Base-by-base conservation (phyloP, 2,888 invertebrate species). In the Agrotis clavis region DNA sequence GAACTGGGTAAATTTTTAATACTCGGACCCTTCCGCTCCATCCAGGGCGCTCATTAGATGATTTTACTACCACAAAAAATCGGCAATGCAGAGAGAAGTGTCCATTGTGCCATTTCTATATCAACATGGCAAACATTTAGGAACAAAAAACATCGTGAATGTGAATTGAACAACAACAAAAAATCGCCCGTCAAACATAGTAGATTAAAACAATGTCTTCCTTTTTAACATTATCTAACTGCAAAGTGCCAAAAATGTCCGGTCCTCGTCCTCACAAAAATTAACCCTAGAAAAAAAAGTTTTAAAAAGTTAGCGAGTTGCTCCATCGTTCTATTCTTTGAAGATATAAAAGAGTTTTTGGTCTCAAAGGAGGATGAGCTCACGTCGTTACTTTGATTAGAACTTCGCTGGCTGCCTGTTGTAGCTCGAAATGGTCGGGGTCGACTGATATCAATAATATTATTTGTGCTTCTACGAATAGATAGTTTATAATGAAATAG, bases 321-420 rank as follows among this genome's bases (percentile, higher is more conserved):
- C 85, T 88, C 84, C 78, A 72, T 66, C 64, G 70, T 67, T 35
- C 54, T 63, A 83, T 77, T 90, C 88, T 91, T 91, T 88, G 90
- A 89, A 90, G 90, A 90, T 90, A 89, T 90, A 92, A 90, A 93
- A 91, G 91, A 84, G 81, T 79, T 92, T 91, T 91, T 83, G 88
- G 89, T 91, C 92, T 92, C 93, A 89, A 89, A 90, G 91, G 89
- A 86, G 82, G 83, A 91, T 91, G 91, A 92, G 91, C 88, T 91
- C 90, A 90, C 92, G 89, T 92, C 89, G 90, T 88, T 91, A 90
- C 91, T 92, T 91, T 91, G 90, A 93, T 94, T 92, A 92, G 89
- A 93, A 92, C 85, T 92, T 92, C 82, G 79, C 81, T 87, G 88
- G 60, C 74, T 83, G 64, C 57, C 71, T 62, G 72, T 80, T 76